Conservation (phyloP, 2,113 vertebrate genomes). For the Epinephelus cyanopodus region DNA sequence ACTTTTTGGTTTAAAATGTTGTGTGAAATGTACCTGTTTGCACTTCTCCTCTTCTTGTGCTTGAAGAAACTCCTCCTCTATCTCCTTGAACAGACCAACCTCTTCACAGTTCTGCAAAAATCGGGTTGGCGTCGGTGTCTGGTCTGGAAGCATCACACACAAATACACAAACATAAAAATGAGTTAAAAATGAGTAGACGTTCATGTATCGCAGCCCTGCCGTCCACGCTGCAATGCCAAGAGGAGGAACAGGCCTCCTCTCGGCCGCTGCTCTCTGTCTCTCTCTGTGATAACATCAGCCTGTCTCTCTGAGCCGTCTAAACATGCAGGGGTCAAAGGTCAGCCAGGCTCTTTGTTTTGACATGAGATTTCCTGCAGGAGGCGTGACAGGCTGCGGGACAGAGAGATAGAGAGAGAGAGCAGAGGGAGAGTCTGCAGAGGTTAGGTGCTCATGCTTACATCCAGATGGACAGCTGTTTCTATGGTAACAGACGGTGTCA, state of each 20-base stretch:
- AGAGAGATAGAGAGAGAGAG: slow-evolving; percentile 24
- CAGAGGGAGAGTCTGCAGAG: slow-evolving; percentile 54
- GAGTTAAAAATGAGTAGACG: background rate
- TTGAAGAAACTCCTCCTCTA: slow-evolving; percentile 96
- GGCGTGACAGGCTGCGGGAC: slow-evolving; percentile 62
- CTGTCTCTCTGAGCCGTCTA: slow-evolving; percentile 64
- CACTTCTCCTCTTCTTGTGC: slow-evolving; percentile 93
- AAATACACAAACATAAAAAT: slow-evolving; percentile 10
- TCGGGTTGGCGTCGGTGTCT: slow-evolving; percentile 96
- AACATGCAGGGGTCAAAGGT: slow-evolving; percentile 75
- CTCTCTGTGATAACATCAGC: slow-evolving; percentile 71
- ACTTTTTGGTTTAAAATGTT: background rate
- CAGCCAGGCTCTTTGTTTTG: slow-evolving; percentile 73
- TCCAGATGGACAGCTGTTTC: slow-evolving; percentile 71
- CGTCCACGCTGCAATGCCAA: background rate
- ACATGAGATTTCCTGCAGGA: slow-evolving; percentile 78
- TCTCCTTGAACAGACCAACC: slow-evolving; percentile 96
- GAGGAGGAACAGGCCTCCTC: slow-evolving; percentile 38
- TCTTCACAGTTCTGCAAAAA: slow-evolving; percentile 99
- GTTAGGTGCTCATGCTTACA: slow-evolving; percentile 70
- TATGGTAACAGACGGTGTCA: slow-evolving; percentile 66
- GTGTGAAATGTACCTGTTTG: slow-evolving; percentile 87
- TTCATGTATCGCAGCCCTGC: background rate
- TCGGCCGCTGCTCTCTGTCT: slow-evolving; percentile 19
- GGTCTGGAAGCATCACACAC: slow-evolving; percentile 85